These are phyloP conservation scores for Neelides sp. DNA, from an alignment of 1,140 invertebrate species.

Conservation along the genomic window DNA sequence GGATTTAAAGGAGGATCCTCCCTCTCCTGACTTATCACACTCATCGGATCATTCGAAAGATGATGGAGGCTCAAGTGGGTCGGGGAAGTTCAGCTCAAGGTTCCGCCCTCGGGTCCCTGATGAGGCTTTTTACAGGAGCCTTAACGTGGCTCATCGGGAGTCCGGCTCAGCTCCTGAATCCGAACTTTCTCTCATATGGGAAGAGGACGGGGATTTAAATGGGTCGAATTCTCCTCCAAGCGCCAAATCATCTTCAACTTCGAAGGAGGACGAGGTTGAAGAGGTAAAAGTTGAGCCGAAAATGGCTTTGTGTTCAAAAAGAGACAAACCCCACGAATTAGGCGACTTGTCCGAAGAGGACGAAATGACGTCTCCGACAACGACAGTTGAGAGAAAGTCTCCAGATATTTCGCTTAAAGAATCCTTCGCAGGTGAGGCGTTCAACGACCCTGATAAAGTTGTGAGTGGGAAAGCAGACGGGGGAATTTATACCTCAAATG, in stretches of 20 bases:
- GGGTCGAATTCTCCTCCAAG: slow-evolving; percentile 10
- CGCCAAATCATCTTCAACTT: not conserved
- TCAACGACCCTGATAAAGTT: too few relatives aligned
- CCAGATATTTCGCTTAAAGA: too few relatives aligned
- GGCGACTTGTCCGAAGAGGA: too few relatives aligned
- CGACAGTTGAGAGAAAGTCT: too few relatives aligned
- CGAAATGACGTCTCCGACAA: too few relatives aligned
- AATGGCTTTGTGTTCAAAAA: too few relatives aligned
- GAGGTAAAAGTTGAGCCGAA: slow-evolving; percentile 36
- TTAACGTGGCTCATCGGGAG: slow-evolving; percentile 74
- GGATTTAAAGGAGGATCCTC: slow-evolving; percentile 11
- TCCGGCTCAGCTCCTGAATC: slow-evolving; percentile 44
- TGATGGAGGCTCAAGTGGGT: slow-evolving; percentile 1
- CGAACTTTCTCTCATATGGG: slow-evolving; percentile 70
- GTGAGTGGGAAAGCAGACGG: too few relatives aligned
- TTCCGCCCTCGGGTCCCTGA: slow-evolving; percentile 45
- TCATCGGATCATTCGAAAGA: slow-evolving; percentile 1
- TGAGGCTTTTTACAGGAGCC: slow-evolving; percentile 74
- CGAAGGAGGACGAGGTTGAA: slow-evolving; percentile 24
- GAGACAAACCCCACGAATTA: too few relatives aligned
- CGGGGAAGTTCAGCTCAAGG: slow-evolving; percentile 13
- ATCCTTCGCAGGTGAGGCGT: too few relatives aligned
- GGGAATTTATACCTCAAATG: too few relatives aligned
- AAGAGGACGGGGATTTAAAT: slow-evolving; percentile 40
- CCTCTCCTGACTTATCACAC: not conserved